Conservation (phyloP, 2,888 invertebrate species). For the Yponomeuta evonymella region DNA sequence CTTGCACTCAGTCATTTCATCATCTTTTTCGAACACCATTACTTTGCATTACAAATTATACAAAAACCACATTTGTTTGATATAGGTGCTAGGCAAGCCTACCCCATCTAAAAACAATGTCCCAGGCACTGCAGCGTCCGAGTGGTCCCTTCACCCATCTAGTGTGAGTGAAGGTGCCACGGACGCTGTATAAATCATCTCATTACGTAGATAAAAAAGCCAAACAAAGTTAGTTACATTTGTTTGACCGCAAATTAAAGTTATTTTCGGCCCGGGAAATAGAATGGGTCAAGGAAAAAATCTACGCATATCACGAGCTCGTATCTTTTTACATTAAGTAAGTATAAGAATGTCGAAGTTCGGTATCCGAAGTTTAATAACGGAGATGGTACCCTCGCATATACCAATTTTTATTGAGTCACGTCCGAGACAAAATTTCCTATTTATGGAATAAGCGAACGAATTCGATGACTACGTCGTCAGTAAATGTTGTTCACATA, state of each 20-base stretch:
- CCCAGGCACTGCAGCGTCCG: too few species aligned
- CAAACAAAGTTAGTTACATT: not conserved
- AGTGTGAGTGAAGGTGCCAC: too few species aligned
- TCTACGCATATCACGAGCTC: not conserved
- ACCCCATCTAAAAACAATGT: too few species aligned
- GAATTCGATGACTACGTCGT: not conserved
- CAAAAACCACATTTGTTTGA: too few species aligned
- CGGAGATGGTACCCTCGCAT: slow-evolving; percentile 3
- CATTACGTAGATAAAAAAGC: too few species aligned
- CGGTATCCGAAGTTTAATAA: slow-evolving; percentile 10
- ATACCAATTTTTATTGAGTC: slow-evolving; percentile 11
- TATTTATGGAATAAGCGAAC: slow-evolving; percentile 9
- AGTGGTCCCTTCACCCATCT: too few species aligned
- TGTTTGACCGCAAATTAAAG: not conserved
- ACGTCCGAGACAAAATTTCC: not conserved
- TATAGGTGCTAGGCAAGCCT: too few species aligned
- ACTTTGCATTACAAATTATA: not conserved
- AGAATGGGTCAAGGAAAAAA: not conserved
- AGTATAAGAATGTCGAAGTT: not conserved
- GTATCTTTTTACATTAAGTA: not conserved
- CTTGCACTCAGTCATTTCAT: too few species aligned
- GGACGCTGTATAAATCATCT: too few species aligned
- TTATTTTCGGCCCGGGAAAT: not conserved
- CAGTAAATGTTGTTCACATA: not conserved
- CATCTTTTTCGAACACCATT: too few species aligned